These are phyloP conservation scores for Lanius ludovicianus DNA, from an alignment of 2,113 vertebrate species.

Conservation along the genomic window DNA sequence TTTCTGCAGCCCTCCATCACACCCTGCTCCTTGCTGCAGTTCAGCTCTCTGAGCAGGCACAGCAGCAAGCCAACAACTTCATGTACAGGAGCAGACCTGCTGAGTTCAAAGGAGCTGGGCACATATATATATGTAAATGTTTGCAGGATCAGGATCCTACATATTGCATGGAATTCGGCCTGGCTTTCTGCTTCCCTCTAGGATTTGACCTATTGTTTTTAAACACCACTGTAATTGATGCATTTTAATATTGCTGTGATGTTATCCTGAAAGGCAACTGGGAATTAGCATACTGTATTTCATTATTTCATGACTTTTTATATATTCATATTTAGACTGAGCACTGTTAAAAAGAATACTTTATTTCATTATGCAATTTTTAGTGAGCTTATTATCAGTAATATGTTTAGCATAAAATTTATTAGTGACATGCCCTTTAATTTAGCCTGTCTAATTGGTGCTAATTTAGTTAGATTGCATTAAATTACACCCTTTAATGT, in stretches of 20 bases:
- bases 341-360: slow-evolving; percentile 67
- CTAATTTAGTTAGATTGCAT: slow-evolving; percentile 82
- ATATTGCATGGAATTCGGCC: not conserved
- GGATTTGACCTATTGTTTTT: slow-evolving; percentile 53
- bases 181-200: slow-evolving; percentile 7
- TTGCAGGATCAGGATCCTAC: not conserved
- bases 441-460: slow-evolving; percentile 82
- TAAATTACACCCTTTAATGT: slow-evolving; percentile 82
- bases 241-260: slow-evolving; percentile 41
- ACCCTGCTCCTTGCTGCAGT: not conserved
- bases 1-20: not conserved
- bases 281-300: slow-evolving; percentile 54
- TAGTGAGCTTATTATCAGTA: slow-evolving; percentile 76
- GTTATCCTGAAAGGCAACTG: slow-evolving; percentile 52
- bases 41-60: not conserved
- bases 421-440: slow-evolving; percentile 83
- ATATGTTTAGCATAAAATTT: slow-evolving; percentile 83
- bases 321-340: slow-evolving; percentile 63
- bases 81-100: not conserved
- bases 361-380: slow-evolving; percentile 76
- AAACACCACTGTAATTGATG: not conserved
- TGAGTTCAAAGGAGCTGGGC: slow-evolving; percentile 10
- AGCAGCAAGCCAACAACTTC: not conserved
- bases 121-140: not conserved
- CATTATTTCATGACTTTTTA: slow-evolving; percentile 54